Conservation (phyloP, 1,140 invertebrate genomes). For the Drosophila obscura region DNA sequence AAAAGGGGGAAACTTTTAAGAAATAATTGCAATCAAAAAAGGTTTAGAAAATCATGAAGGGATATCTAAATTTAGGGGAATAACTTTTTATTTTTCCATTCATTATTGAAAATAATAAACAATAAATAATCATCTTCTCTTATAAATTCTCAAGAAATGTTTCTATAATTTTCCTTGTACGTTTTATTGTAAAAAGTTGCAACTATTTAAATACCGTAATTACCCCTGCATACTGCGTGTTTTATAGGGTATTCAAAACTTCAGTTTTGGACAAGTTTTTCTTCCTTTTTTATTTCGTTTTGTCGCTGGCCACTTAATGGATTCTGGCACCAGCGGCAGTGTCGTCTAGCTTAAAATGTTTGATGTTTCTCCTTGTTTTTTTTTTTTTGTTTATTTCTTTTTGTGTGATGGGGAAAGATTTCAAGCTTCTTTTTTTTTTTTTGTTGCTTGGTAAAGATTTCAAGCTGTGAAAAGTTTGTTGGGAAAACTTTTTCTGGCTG, state of each 20-base stretch:
- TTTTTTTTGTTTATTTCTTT: background rate
- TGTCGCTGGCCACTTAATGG: slow-evolving; percentile 41
- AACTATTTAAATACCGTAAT: too few relatives aligned
- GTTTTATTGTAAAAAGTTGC: too few relatives aligned
- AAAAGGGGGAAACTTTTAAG: too few relatives aligned
- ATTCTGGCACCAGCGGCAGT: slow-evolving; percentile 37
- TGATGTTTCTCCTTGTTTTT: background rate
- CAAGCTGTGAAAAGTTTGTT: slow-evolving; percentile 10
- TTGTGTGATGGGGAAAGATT: slow-evolving; percentile 5
- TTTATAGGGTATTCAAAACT: background rate
- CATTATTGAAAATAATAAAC: too few relatives aligned
- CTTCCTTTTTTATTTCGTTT: slow-evolving; percentile 5
- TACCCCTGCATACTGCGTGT: too few relatives aligned
- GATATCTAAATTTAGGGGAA: too few relatives aligned
- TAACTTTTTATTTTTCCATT: too few relatives aligned
- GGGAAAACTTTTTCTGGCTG: slow-evolving; percentile 20
- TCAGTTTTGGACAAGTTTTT: slow-evolving; percentile 9
- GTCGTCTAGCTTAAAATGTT: slow-evolving; percentile 13
- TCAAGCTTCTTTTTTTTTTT: slow-evolving; percentile 1
- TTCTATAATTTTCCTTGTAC: too few relatives aligned
- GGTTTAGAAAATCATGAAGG: too few relatives aligned
- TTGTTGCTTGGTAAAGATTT: background rate
- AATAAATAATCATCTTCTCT: too few relatives aligned
- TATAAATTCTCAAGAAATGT: too few relatives aligned
- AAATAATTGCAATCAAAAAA: too few relatives aligned